Evolutionary conservation across 2,888 invertebrate species (phyloP).

Genomic region (Coenonympha glycerion): DNA sequence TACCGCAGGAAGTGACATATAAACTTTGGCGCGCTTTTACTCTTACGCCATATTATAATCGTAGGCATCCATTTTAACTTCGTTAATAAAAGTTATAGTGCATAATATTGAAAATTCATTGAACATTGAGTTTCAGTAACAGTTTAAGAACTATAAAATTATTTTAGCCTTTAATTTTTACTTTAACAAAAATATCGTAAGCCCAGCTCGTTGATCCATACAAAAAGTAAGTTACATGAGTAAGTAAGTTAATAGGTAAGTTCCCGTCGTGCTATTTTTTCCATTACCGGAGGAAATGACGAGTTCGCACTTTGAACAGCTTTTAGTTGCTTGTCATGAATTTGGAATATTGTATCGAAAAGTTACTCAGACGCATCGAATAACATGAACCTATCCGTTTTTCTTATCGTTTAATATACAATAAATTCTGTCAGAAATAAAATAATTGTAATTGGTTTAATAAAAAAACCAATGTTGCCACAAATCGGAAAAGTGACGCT

Average conservation of each 20-base stretch:
- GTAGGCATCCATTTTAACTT: background rate
- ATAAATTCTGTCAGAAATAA: no score
- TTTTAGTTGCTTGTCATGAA: background rate
- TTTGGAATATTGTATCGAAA: background rate
- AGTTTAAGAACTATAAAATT: no score
- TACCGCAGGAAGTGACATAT: constrained; percentile 46
- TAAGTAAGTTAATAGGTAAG: background rate
- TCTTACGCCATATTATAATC: constrained; percentile 23
- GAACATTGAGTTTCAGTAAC: no score
- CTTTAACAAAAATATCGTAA: no score
- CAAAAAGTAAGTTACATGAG: background rate
- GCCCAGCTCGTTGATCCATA: background rate
- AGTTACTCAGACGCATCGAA: background rate
- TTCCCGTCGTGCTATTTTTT: background rate
- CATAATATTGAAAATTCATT: no score
- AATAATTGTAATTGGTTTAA: no score
- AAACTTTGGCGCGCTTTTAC: constrained; percentile 58
- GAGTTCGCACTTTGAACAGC: background rate
- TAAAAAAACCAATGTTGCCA: no score
- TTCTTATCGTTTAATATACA: no score
- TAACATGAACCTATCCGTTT: no score
- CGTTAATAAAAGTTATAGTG: no score
- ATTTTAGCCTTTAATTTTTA: no score
- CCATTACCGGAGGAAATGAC: constrained; percentile 15
- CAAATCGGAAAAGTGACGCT: no score